Conservation (phyloP, 2,888 invertebrate genomes). For the Orthosia gracilis region DNA sequence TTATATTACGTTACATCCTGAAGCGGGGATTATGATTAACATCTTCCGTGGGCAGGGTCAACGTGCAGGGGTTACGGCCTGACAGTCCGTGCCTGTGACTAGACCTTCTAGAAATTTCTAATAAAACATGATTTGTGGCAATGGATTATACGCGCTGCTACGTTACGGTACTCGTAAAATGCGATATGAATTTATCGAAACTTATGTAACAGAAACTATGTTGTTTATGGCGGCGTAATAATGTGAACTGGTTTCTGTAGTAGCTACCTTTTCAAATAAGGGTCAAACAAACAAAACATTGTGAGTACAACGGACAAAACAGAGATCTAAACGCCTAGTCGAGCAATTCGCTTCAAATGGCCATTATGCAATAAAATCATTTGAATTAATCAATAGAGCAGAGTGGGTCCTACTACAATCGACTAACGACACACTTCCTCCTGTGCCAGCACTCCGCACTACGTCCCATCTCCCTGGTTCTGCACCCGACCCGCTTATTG, state of each 20-base stretch:
- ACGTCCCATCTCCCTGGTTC: constrained; percentile 66
- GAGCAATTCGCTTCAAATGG: constrained; percentile 71
- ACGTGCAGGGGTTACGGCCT: constrained; percentile 83
- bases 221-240: constrained; percentile 18
- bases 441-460: constrained; percentile 54
- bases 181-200: constrained; percentile 49
- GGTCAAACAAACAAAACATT: constrained; percentile 37
- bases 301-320: constrained; percentile 32
- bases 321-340: constrained; percentile 70
- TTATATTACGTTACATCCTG: constrained; percentile 70
- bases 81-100: constrained; percentile 71
- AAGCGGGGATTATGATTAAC: constrained; percentile 82
- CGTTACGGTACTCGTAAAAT: constrained; percentile 44
- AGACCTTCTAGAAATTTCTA: constrained; percentile 69
- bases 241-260: constrained; percentile 11
- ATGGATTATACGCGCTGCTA: constrained; percentile 31
- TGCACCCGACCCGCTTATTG: constrained; percentile 65
- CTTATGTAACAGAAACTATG: constrained; percentile 41
- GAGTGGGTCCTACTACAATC: constrained; percentile 81
- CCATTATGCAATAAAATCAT: constrained; percentile 89
- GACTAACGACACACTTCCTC: constrained; percentile 85
- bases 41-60: constrained; percentile 88
- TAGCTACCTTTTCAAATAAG: constrained; percentile 30
- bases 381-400: constrained; percentile 89
- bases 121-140: constrained; percentile 61